These are phyloP conservation scores for Corydoras maculifer DNA, from an alignment of 2,113 vertebrate genomes.

Conservation along the genomic window DNA sequence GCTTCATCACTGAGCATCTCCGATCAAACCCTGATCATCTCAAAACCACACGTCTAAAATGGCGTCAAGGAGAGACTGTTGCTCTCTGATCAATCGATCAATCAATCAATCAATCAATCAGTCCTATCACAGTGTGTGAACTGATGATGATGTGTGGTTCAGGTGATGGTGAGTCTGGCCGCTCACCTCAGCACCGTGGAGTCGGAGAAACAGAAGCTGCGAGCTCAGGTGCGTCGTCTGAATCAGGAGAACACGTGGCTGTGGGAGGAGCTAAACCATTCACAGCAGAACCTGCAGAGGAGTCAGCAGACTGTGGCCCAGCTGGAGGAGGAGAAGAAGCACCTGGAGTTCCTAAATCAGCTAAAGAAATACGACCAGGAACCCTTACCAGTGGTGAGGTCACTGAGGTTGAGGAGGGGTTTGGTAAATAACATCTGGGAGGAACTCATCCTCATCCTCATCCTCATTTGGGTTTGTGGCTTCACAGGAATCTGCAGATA, in stretches of 20 bases:
- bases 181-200: slow-evolving; percentile 78
- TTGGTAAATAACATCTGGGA: no score
- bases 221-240: slow-evolving; percentile 85
- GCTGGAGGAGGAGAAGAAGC: slow-evolving; percentile 95
- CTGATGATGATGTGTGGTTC: neutral
- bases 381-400: slow-evolving; percentile 59
- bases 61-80: no score
- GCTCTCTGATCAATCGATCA: no score
- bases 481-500: no score
- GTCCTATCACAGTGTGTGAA: neutral
- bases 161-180: slow-evolving; percentile 84
- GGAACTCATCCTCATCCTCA: no score
- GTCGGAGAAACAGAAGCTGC: slow-evolving; percentile 82
- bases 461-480: no score
- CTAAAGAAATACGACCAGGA: slow-evolving; percentile 78
- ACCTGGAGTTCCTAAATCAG: slow-evolving; percentile 81
- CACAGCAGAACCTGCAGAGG: slow-evolving; percentile 92
- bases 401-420: no score
- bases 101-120: no score
- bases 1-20: no score
- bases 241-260: slow-evolving; percentile 98
- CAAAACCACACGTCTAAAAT: no score
- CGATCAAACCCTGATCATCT: no score
- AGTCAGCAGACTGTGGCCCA: slow-evolving; percentile 94
- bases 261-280: slow-evolving; percentile 86